A percentile compares a stretch with the other conserved stretches of the same genome.
phyloP scores from a whole-genome alignment of 2,797 vertebrate species.

The Halcyon leucocephala region DNA sequence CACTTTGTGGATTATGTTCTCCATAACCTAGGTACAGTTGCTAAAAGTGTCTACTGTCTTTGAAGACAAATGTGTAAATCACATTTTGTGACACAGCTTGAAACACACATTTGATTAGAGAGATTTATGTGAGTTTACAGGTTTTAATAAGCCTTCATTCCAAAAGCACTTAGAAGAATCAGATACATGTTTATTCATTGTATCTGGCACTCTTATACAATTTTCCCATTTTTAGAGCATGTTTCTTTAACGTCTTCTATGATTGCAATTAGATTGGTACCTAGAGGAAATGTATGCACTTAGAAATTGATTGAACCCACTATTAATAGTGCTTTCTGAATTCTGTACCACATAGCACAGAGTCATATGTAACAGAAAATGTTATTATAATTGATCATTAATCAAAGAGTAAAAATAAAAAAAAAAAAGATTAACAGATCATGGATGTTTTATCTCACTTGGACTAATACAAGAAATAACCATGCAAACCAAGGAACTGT shows the following conservation, averaged over 20 bases:
- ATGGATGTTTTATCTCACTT: slow-evolving; percentile 20
- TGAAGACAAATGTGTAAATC: background rate
- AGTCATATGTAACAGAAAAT: slow-evolving; percentile 47
- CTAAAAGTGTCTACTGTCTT: background rate
- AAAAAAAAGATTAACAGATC: slow-evolving; percentile 39
- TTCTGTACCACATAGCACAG: slow-evolving; percentile 57
- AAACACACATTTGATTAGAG: slow-evolving; percentile 17
- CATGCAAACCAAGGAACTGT: background rate
- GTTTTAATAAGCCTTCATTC: slow-evolving; percentile 70
- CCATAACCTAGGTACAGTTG: background rate
- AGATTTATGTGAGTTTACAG: slow-evolving; percentile 26
- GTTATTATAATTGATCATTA: slow-evolving; percentile 69
- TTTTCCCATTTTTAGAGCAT: slow-evolving; percentile 69
- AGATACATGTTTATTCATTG: slow-evolving; percentile 68
- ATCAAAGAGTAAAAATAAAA: slow-evolving; percentile 18
- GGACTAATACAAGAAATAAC: slow-evolving; percentile 31
- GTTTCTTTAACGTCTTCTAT: slow-evolving; percentile 73
- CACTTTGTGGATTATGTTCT: background rate
- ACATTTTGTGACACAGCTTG: background rate
- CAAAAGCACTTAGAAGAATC: slow-evolving; percentile 60
- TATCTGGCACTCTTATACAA: slow-evolving; percentile 40
- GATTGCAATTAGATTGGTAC: slow-evolving; percentile 78
- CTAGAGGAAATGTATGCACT: slow-evolving; percentile 77
- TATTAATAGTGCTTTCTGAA: slow-evolving; percentile 71
- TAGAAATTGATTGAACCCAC: slow-evolving; percentile 73